A percentile compares a stretch with the other conserved stretches of the same genome.
Conservation (phyloP, 2,113 vertebrate genomes). For the Fulica atra region DNA sequence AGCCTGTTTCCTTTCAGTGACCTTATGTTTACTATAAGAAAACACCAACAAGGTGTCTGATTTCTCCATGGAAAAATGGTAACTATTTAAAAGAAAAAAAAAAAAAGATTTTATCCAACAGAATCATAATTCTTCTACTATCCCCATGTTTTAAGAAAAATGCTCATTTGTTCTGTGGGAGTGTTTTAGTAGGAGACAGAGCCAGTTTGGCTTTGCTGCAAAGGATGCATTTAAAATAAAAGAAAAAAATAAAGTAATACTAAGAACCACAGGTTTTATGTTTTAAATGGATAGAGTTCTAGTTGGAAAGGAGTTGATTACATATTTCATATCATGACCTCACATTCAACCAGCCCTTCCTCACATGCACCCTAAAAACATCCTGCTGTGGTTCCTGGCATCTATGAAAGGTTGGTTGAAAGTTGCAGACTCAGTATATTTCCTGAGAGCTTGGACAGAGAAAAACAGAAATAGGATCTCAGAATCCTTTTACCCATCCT, state of each 20-base stretch:
- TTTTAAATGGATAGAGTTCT: slow-evolving; percentile 53
- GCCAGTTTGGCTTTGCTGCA: slow-evolving; percentile 55
- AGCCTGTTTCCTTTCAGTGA: slow-evolving; percentile 74
- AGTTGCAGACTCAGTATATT: slow-evolving; percentile 27
- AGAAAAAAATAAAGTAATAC: slow-evolving; percentile 11
- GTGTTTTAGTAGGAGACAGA: slow-evolving; percentile 59
- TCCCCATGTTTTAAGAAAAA: slow-evolving; percentile 62
- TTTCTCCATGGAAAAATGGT: slow-evolving; percentile 75
- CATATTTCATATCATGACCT: slow-evolving; percentile 55
- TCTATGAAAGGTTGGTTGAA: slow-evolving; percentile 8
- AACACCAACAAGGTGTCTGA: slow-evolving; percentile 80
- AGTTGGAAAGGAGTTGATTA: slow-evolving; percentile 46
- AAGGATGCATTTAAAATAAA: slow-evolving; percentile 47
- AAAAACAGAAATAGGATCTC: slow-evolving; percentile 22
- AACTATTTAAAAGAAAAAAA: slow-evolving; percentile 77
- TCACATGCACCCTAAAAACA: slow-evolving; percentile 50
- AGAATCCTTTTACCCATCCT: neutral
- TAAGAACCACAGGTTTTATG: slow-evolving; percentile 35
- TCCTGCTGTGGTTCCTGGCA: slow-evolving; percentile 59
- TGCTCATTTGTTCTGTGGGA: slow-evolving; percentile 61
- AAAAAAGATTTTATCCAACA: slow-evolving; percentile 73
- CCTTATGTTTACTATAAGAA: slow-evolving; percentile 80
- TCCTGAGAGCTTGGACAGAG: neutral
- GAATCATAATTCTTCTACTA: slow-evolving; percentile 64
- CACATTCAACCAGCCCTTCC: slow-evolving; percentile 55